These are phyloP conservation scores for Frieseomelitta varia DNA, from an alignment of 1,140 invertebrate species.

Conservation along the genomic window DNA sequence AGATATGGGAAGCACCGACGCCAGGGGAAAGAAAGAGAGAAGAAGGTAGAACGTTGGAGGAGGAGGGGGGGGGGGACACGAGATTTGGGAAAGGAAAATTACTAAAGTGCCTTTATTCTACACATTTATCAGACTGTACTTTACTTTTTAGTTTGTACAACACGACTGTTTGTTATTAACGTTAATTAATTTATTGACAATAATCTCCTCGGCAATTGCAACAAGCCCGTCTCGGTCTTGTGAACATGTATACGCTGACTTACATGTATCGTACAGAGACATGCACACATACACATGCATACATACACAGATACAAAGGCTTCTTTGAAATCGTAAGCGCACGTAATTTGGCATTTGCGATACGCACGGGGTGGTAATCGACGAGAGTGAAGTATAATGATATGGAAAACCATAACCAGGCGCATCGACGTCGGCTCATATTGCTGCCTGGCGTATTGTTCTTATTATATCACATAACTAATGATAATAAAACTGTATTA, in stretches of 20 bases:
- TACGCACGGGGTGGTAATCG: conserved; percentile 40
- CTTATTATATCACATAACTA: conserved; percentile 73
- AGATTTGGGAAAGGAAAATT: conserved; percentile 57
- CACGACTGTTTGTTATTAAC: conserved; percentile 74
- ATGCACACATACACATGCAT: neutral
- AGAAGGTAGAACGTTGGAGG: conserved; percentile 6
- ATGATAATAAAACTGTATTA: conserved; percentile 72
- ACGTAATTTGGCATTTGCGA: conserved; percentile 53
- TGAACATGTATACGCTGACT: conserved; percentile 28
- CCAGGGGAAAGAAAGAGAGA: conserved; percentile 17
- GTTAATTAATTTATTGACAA: conserved; percentile 75
- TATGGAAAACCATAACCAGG: conserved; percentile 37
- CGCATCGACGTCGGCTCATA: conserved; percentile 70
- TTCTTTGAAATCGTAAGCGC: conserved; percentile 25
- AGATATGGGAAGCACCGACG: neutral
- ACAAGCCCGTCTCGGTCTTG: conserved; percentile 39
- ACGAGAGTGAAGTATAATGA: conserved; percentile 37
- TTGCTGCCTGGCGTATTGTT: conserved; percentile 68
- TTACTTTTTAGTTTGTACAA: conserved; percentile 77
- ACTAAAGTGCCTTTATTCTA: conserved; percentile 79
- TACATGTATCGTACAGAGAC: conserved; percentile 1
- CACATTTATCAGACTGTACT: conserved; percentile 79
- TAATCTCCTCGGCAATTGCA: conserved; percentile 49
- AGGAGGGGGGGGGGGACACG: neutral
- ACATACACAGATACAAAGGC: conserved; percentile 23